These are phyloP conservation scores for Amniataba percoides DNA, from an alignment of 2,797 vertebrate genomes.

Conservation along the genomic window DNA sequence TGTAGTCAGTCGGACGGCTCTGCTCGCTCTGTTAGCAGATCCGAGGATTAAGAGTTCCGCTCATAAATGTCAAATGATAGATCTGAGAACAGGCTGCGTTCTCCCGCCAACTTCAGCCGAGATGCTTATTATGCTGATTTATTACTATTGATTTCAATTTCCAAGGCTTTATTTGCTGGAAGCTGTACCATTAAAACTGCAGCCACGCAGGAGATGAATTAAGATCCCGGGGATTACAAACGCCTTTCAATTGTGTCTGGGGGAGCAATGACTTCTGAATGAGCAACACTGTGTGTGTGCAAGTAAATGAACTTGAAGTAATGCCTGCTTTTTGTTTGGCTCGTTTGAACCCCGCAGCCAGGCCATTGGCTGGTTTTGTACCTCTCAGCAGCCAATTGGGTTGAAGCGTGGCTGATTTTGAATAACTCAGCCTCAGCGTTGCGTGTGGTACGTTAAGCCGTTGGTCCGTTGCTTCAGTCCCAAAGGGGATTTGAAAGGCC, in stretches of 20 bases:
- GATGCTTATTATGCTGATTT: slow-evolving; percentile 82
- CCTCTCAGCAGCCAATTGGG: slow-evolving; percentile 58
- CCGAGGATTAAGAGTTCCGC: slow-evolving; percentile 73
- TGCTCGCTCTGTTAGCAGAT: slow-evolving; percentile 48
- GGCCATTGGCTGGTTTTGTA: slow-evolving; percentile 63
- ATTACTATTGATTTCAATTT: slow-evolving; percentile 82
- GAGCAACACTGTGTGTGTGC: slow-evolving; percentile 44
- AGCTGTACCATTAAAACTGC: slow-evolving; percentile 70
- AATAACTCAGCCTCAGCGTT: slow-evolving; percentile 41
- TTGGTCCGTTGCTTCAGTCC: slow-evolving; percentile 59
- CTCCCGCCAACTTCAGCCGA: slow-evolving; percentile 53
- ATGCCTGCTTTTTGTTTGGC: slow-evolving; percentile 57
- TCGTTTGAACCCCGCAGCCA: slow-evolving; percentile 55
- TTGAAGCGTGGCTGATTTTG: slow-evolving; percentile 60
- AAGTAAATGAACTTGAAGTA: slow-evolving; percentile 51
- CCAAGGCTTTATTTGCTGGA: slow-evolving; percentile 71
- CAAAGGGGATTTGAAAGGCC: slow-evolving; percentile 59
- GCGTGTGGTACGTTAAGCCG: slow-evolving; percentile 65
- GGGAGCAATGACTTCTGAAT: slow-evolving; percentile 65
- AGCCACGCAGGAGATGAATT: slow-evolving; percentile 69
- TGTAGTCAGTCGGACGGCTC: slow-evolving; percentile 44
- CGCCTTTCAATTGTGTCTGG: slow-evolving; percentile 67
- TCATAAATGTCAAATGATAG: slow-evolving; percentile 77
- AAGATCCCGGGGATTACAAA: slow-evolving; percentile 72
- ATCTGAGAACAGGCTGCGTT: slow-evolving; percentile 64